Percentiles rank a stretch among this genome's conserved stretches.
Conservation (phyloP, 2,888 invertebrate species). For the Dolomedes plantarius region DNA sequence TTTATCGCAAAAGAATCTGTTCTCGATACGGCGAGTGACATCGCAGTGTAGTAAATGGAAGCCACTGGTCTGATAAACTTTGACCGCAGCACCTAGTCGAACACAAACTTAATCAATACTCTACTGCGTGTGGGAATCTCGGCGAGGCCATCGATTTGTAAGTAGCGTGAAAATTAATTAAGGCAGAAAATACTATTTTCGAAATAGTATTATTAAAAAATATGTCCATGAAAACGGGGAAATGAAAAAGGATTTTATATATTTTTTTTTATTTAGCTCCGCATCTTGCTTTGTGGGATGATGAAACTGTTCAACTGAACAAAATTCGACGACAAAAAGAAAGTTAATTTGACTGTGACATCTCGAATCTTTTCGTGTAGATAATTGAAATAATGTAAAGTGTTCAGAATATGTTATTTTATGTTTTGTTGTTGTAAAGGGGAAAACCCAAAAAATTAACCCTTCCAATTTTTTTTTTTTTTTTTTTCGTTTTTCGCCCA, state of each 20-base stretch:
- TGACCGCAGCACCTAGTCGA: too few species aligned
- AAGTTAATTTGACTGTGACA: slow-evolving; percentile 65
- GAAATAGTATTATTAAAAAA: slow-evolving; percentile 27
- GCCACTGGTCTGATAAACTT: too few species aligned
- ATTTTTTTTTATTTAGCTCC: not conserved
- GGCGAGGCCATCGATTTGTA: slow-evolving; percentile 13
- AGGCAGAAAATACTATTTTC: slow-evolving; percentile 13
- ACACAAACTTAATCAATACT: too few species aligned
- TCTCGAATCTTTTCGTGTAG: slow-evolving; percentile 28
- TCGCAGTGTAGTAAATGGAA: too few species aligned
- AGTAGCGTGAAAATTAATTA: slow-evolving; percentile 32
- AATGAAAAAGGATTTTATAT: not conserved
- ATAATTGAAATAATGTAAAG: slow-evolving; percentile 50
- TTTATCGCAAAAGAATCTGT: too few species aligned
- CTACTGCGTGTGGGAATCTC: too few species aligned
- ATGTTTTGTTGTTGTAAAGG: not conserved
- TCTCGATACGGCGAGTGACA: too few species aligned
- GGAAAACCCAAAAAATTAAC: not conserved
- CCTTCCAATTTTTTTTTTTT: not conserved
- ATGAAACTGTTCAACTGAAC: slow-evolving; percentile 48
- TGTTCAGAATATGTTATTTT: not conserved
- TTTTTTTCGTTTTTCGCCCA: not conserved
- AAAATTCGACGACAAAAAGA: slow-evolving; percentile 34
- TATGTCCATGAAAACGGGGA: slow-evolving; percentile 11
- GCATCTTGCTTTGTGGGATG: slow-evolving; percentile 23